Evolutionary conservation across 2,888 invertebrate species (phyloP), one percentile per base, ranked within the genome.

Genomic region (Lymantria dispar): DNA sequence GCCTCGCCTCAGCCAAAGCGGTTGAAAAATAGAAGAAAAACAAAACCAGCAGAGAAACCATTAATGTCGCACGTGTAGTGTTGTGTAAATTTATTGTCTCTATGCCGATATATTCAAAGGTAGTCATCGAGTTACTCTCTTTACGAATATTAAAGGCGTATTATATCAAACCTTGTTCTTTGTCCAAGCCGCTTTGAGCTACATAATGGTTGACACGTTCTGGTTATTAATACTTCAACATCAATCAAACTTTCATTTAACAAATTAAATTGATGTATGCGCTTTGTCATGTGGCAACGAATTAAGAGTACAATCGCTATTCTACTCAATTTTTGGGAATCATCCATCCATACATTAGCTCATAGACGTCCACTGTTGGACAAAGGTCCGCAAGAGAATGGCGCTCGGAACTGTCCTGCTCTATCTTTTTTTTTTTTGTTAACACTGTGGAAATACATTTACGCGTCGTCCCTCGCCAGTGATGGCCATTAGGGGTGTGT

Each of bases 1-100:
- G 48, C 41, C 43, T 42, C 48, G 48, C 41, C 43, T 42, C 12
- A 36, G 42, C 12, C 37, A n/a, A 33, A 41, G 41, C 41, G 41
- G 37, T 40, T 47, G 36, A 15, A 48, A 37, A 47, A 48, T 43
- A 30, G 43, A 38, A 48, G 36, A n/a, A 47, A 47, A 47, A 40
- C 22, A 12, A 15, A 38, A 47, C 11, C 3, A 36, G 30, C 12
- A 43, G 43, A 31, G 14, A 29, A 3, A 8, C 22, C 37, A 42
- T 47, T 47, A 43, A 42, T 42, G 47, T 42, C 42, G 10, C 13
- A 5, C 15, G 29, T 15, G 33, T 22, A 31, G 22, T 15, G 12
- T n/a, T 47, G 10, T 7, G 42, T 37, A 14, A 37, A 47, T 42
- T 42, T 47, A 42, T 47, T 8, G 37, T 41, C 41, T 12, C 3